Evolutionary conservation across 2,797 vertebrate genomes (phyloP), one percentile per base, ranked within the genome.

Genomic region (Spinus pinus): DNA sequence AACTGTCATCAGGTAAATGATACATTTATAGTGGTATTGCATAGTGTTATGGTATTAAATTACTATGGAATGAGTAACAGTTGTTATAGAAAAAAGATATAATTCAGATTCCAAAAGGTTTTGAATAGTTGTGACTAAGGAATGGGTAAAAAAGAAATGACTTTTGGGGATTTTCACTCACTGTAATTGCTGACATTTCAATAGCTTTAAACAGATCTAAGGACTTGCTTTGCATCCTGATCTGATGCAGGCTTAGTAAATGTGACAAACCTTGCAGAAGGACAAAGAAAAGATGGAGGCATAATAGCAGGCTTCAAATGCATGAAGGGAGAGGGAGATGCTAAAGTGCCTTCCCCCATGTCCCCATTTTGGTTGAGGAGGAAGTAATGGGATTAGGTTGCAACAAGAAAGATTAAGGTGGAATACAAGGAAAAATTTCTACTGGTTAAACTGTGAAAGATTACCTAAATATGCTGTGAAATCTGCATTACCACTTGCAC

Each of bases 81-180:
- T 84, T 81, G 18, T 64, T 87, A 37, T 2, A 51, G 53, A 50
- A 89, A 66, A 75, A 89, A 79, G 27, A 57, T 67, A 51, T n/a
- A 85, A 82, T 94, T 92, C 27, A 50, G 23, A 7, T 91, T 94
- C 90, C 67, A 50, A 81, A 87, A 79, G 49, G 35, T 69, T 85
- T 93, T 93, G 86, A 88, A 82, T 82, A 87, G 67, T 88, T 92
- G 31, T 90, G 79, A 64, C 88, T 92, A 64, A 90, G 72, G 44
- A 85, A 56, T 31, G 37, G 49, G 23, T 90, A 5, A 74, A 89
- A 92, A 71, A 71, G 54, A 3, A 1, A 2, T 27, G 11, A 74
- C 41, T 89, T 74, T 79, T 79, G 35, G 74, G 37, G 70, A 74
- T 84, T 89, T 84, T 93, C 3, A 3, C 57, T 94, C 33, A 6